Base-by-base conservation (phyloP, 2,888 invertebrate species). In the Exocentrus adspersus region DNA sequence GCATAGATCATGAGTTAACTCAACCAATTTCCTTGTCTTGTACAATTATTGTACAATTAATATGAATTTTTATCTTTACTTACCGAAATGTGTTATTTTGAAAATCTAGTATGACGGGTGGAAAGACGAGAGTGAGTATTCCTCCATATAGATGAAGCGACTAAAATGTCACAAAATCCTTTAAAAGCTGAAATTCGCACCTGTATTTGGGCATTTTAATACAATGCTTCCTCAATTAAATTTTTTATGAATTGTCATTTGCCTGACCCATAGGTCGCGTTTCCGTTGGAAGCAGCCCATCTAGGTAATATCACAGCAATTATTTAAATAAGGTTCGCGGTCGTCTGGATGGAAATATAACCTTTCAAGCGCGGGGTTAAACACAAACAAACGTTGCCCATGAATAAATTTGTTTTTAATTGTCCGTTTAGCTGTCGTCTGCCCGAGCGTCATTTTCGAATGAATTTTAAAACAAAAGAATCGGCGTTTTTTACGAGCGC, bases 371-470 rank as follows among this genome's bases (percentile, higher is more conserved):
- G 3, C 19, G 45, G 52, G 60, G 60, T 52, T 60, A 60, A 60
- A 52, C 52, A 52, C 37, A 41, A 51, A 51, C 48, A 60, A 60
- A 52, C 43, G 37, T 51, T 41, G 45, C 51, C 52, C 52, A 60
- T 60, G 60, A 60, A 60, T 60, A 60, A 53, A 60, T 60, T 60
- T 46, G 46, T 46, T 45, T 57, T 46, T 32, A 57, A 45, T 46
- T 19, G 45, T 46, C 12, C 46, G 43, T 56, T 45, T 45, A 30
- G 32, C 45, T 17, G 56, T 20, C 21, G 12, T 45, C 30, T 46
- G 46, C 19, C 32, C 41, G 41, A 43, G 41, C n/a, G 50, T 59
- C 50, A 51, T 59, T 51, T 50, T 50, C 59, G 42, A 30, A 59
- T 59, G 24, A 50, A 50, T 50, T 50, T 59, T 50, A 21, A 51